Evolutionary conservation across 2,888 invertebrate species (phyloP).

Genomic region (Eupithecia vulgata): DNA sequence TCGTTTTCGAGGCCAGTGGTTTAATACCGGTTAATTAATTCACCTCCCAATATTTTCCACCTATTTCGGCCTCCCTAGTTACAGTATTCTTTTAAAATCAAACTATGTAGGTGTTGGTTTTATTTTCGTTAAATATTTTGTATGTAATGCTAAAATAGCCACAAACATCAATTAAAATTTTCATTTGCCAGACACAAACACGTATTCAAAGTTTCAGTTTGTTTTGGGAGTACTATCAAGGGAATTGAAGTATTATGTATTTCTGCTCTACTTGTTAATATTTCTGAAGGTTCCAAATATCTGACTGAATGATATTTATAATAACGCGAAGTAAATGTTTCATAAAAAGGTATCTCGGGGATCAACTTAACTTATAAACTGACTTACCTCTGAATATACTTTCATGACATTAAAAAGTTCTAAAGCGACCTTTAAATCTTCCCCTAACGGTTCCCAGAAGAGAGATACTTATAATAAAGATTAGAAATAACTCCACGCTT

Average conservation of each 20-base stretch:
- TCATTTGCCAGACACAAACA: not conserved
- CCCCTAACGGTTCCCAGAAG: not conserved
- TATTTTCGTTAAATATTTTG: not conserved
- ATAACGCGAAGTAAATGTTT: not conserved
- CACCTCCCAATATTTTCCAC: slow-evolving; percentile 34
- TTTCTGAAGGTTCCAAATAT: not conserved
- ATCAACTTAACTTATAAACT: not conserved
- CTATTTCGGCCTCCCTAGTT: slow-evolving; percentile 30
- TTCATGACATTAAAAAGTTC: not conserved
- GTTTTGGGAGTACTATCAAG: not conserved
- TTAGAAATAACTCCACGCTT: slow-evolving; percentile 25
- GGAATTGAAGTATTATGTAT: not conserved
- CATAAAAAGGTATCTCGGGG: not conserved
- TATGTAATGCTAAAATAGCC: not conserved
- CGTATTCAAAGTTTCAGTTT: slow-evolving; percentile 1
- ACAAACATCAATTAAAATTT: not conserved
- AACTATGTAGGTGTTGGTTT: not conserved
- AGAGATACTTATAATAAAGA: slow-evolving; percentile 16
- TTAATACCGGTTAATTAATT: slow-evolving; percentile 43
- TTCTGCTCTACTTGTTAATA: not conserved
- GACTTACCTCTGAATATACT: not conserved
- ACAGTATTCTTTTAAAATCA: not conserved
- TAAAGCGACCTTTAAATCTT: not conserved
- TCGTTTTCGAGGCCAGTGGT: slow-evolving; percentile 35
- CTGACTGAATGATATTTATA: not conserved